Conservation (phyloP, 2,797 vertebrate genomes). For the Fringilla coelebs region DNA sequence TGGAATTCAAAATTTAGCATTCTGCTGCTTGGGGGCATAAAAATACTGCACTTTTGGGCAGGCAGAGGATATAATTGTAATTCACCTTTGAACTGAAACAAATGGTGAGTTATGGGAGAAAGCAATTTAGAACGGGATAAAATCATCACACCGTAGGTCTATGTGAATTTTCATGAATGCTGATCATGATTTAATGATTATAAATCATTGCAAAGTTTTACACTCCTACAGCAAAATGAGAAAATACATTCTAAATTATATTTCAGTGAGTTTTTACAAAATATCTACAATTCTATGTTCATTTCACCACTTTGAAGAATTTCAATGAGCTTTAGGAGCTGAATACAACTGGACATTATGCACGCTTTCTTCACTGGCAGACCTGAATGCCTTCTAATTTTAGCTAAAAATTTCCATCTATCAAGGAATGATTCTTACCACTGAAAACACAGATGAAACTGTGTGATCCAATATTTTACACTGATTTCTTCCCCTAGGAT, state of each 20-base stretch:
- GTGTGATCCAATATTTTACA: background rate
- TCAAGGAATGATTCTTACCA: background rate
- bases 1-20: background rate
- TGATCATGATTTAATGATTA: background rate
- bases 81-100: slow-evolving; percentile 15
- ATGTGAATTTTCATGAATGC: background rate
- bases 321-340: background rate
- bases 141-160: background rate
- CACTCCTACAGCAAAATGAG: background rate
- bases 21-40: background rate
- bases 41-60: background rate
- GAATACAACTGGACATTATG: background rate
- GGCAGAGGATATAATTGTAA: background rate
- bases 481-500: background rate
- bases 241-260: background rate
- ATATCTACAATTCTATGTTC: background rate
- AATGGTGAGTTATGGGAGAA: background rate
- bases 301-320: background rate
- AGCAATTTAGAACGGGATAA: background rate
- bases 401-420: background rate
- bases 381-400: background rate
- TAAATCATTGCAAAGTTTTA: background rate
- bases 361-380: background rate
- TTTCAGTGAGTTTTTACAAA: background rate
- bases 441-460: background rate